phyloP scores from a whole-genome alignment of 1,140 invertebrate genomes.

The Hermetia illucens region DNA sequence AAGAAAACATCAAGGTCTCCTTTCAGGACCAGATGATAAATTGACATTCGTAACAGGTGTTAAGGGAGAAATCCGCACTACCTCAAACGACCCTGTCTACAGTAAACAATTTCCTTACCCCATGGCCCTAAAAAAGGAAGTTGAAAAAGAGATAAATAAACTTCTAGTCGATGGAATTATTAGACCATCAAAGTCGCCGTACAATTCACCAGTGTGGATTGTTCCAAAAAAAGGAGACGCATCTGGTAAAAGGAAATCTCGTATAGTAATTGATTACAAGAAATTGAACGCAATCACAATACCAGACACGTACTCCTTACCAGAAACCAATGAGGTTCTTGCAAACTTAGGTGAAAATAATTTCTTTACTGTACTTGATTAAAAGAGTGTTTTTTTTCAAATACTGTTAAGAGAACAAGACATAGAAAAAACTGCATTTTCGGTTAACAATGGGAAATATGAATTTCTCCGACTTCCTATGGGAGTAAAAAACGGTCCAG shows the following conservation, averaged over 20 bases:
- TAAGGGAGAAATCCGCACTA: neutral
- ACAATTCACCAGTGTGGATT: neutral
- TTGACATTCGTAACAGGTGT: slow-evolving; percentile 10
- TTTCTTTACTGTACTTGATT: slow-evolving; percentile 32
- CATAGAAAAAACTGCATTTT: slow-evolving; percentile 28
- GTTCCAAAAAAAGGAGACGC: slow-evolving; percentile 3
- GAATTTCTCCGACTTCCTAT: slow-evolving; percentile 27
- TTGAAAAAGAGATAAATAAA: slow-evolving; percentile 14
- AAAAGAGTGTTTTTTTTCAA: slow-evolving; percentile 35
- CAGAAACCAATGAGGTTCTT: slow-evolving; percentile 32
- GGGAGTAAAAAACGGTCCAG: slow-evolving; percentile 27
- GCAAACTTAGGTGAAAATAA: slow-evolving; percentile 25
- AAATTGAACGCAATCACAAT: slow-evolving; percentile 19
- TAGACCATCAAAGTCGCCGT: slow-evolving; percentile 8
- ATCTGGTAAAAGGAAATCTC: slow-evolving; percentile 15
- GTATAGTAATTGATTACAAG: slow-evolving; percentile 17
- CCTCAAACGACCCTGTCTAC: slow-evolving; percentile 2
- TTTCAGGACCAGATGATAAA: slow-evolving; percentile 9
- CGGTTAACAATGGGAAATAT: slow-evolving; percentile 25
- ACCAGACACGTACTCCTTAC: slow-evolving; percentile 34
- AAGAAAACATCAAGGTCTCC: slow-evolving; percentile 4
- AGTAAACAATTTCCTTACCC: slow-evolving; percentile 11
- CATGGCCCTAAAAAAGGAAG: slow-evolving; percentile 8
- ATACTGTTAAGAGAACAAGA: slow-evolving; percentile 18
- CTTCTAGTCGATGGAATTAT: slow-evolving; percentile 14